Evolutionary conservation across 2,113 vertebrate species (phyloP).

Genomic region (Euleptes europaea): DNA sequence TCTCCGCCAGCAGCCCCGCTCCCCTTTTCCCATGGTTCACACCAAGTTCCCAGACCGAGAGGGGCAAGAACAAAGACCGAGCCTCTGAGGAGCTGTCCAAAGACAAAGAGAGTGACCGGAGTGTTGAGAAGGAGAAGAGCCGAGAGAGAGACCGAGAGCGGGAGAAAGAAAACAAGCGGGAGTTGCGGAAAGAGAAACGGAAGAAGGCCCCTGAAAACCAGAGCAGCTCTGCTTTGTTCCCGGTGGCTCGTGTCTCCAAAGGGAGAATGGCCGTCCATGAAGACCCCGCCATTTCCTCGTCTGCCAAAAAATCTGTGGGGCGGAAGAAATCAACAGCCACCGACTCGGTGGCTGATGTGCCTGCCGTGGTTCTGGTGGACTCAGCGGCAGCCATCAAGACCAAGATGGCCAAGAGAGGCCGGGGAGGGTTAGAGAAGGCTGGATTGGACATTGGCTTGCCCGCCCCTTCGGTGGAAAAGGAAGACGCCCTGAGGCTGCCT

Average conservation of each 20-base stretch:
- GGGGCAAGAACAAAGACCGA: constrained; percentile 76
- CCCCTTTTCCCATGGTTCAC: constrained; percentile 83
- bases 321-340: constrained; percentile 81
- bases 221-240: constrained; percentile 71
- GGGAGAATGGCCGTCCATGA: constrained; percentile 70
- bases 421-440: constrained; percentile 78
- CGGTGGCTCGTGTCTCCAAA: constrained; percentile 73
- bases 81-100: constrained; percentile 76
- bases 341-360: constrained; percentile 73
- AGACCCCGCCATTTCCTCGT: constrained; percentile 69
- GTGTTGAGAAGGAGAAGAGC: constrained; percentile 85
- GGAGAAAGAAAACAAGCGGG: constrained; percentile 94
- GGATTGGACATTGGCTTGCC: constrained; percentile 78
- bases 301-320: constrained; percentile 76
- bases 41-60: constrained; percentile 81
- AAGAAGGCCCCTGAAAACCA: constrained; percentile 79
- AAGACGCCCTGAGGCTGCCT: constrained; percentile 75
- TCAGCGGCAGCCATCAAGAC: constrained; percentile 77
- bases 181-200: constrained; percentile 87
- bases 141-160: constrained; percentile 84
- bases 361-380: constrained; percentile 72
- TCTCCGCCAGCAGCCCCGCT: constrained; percentile 72
- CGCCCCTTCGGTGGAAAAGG: constrained; percentile 77
- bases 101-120: constrained; percentile 80
- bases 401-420: constrained; percentile 88